A percentile compares a stretch with the other conserved stretches of the same genome.
phyloP scores from a whole-genome alignment of 35 echinoderm and acorn worm species.

The Amphiura filiformis region DNA sequence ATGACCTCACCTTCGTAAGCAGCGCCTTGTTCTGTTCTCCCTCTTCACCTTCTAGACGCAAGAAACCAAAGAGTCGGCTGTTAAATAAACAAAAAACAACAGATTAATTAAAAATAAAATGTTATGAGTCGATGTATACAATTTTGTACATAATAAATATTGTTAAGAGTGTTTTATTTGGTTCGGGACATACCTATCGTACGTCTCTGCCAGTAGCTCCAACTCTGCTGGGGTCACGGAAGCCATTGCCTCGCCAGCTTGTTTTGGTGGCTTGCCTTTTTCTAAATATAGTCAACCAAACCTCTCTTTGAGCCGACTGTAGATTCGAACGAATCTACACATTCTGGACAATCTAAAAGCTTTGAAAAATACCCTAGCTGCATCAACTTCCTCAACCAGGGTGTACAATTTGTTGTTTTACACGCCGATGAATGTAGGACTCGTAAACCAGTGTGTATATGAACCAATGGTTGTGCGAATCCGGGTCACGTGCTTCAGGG shows the following conservation, averaged over 20 bases:
- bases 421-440: background rate
- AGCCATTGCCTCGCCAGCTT: slow-evolving; percentile 75
- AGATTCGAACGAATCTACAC: slow-evolving; percentile 1
- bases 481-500: background rate
- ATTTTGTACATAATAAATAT: background rate
- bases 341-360: background rate
- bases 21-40: slow-evolving; percentile 75
- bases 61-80: slow-evolving; percentile 96
- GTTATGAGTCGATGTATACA: slow-evolving; percentile 19
- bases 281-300: background rate
- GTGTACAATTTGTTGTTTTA: background rate
- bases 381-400: background rate
- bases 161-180: background rate
- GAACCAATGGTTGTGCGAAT: background rate
- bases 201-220: slow-evolving; percentile 54
- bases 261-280: slow-evolving; percentile 39
- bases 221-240: slow-evolving; percentile 67
- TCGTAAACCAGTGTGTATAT: slow-evolving; percentile 1
- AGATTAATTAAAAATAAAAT: slow-evolving; percentile 29
- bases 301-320: background rate
- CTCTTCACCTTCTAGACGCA: slow-evolving; percentile 72
- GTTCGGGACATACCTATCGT: slow-evolving; percentile 72
- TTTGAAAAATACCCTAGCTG: background rate
- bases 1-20: slow-evolving; percentile 76
- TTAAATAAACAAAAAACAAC: slow-evolving; percentile 37